These are phyloP conservation scores for Epicauta chinensis DNA, from an alignment of 1,140 invertebrate genomes.

Conservation along the genomic window DNA sequence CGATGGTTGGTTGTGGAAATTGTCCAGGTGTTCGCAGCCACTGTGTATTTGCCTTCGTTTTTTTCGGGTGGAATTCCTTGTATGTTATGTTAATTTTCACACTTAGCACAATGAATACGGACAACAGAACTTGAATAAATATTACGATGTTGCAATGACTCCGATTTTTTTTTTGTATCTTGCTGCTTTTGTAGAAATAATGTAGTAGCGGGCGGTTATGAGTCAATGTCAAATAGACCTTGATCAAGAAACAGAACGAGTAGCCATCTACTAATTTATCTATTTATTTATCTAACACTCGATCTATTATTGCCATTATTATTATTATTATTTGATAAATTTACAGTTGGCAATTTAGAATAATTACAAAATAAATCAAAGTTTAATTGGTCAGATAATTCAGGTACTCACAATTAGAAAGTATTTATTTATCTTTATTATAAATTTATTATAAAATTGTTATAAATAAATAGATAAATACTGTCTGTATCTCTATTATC, in stretches of 20 bases:
- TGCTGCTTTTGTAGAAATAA: background rate
- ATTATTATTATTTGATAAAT: no score
- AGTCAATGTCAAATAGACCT: constrained; percentile 11
- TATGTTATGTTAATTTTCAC: constrained; percentile 35
- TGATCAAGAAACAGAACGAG: constrained; percentile 5
- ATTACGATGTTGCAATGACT: background rate
- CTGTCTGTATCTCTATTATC: no score
- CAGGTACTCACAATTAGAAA: no score
- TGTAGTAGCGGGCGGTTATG: background rate
- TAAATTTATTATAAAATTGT: no score
- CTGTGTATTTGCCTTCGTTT: constrained; percentile 29
- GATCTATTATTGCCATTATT: no score
- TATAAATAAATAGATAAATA: no score
- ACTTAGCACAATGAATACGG: constrained; percentile 29
- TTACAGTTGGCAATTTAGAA: no score
- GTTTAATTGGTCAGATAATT: no score
- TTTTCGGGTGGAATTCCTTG: constrained; percentile 22
- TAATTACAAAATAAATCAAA: no score
- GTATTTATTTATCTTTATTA: no score
- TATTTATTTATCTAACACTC: no score
- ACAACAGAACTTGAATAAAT: constrained; percentile 29
- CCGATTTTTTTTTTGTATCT: background rate
- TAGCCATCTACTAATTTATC: no score
- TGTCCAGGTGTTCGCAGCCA: constrained; percentile 29
- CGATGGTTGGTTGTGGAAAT: constrained; percentile 1